These are phyloP conservation scores for Cassiopea xamachana DNA, from an alignment of 30 jellyfish, hydroid and myxozoan species.

Conservation along the genomic window DNA sequence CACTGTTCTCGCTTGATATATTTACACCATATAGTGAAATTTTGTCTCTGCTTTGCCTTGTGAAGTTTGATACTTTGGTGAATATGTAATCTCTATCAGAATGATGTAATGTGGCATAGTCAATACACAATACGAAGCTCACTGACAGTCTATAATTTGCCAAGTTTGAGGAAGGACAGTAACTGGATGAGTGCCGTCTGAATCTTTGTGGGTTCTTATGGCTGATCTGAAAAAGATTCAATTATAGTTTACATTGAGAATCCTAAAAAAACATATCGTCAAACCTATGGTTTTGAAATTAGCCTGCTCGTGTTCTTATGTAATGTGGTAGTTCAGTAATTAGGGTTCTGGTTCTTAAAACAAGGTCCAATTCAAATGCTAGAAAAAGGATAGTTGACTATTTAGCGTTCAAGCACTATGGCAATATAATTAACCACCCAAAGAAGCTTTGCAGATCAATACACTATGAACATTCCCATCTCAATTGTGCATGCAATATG, in stretches of 20 bases:
- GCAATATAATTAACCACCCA: too few species aligned
- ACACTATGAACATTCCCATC: too few species aligned
- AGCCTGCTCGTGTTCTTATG: too few species aligned
- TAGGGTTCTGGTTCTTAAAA: too few species aligned
- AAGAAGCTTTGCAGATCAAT: too few species aligned
- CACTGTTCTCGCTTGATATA: background rate
- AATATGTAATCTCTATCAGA: slow-evolving; percentile 19
- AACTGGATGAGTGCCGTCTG: background rate
- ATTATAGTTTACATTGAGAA: background rate
- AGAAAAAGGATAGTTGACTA: too few species aligned
- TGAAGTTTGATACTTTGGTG: slow-evolving; percentile 31
- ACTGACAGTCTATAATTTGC: slow-evolving; percentile 37
- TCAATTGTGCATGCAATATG: too few species aligned
- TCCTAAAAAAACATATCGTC: background rate
- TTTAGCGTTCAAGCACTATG: too few species aligned
- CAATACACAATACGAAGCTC: slow-evolving; percentile 37
- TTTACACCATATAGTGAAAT: slow-evolving; percentile 31
- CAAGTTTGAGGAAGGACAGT: slow-evolving; percentile 33
- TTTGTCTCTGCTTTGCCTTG: background rate
- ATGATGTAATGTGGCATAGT: background rate
- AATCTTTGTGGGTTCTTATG: background rate
- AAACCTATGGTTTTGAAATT: too few species aligned
- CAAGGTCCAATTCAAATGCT: too few species aligned
- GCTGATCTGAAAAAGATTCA: background rate
- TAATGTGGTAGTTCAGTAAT: too few species aligned